These are phyloP conservation scores for Drosophila parthenogenetica DNA, from an alignment of 2,888 invertebrate genomes.

Conservation along the genomic window DNA sequence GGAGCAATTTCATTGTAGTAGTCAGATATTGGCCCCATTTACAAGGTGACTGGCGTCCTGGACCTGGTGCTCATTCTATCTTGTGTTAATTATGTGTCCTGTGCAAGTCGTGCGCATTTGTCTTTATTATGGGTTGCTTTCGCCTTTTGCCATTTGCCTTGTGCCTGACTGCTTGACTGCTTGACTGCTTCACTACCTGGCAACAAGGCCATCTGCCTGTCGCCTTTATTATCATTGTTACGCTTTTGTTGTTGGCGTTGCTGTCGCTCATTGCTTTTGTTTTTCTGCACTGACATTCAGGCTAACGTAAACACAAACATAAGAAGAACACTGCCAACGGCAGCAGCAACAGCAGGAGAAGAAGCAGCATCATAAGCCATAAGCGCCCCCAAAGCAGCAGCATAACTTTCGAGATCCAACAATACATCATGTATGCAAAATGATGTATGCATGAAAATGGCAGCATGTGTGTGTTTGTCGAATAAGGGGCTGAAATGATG, in stretches of 20 bases:
- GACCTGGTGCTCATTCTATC: conserved; percentile 3
- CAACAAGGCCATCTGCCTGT: conserved; percentile 74
- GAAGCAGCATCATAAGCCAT: conserved; percentile 44
- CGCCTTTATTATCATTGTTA: conserved; percentile 75
- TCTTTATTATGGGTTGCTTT: conserved; percentile 68
- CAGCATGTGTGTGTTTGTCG: conserved; percentile 1
- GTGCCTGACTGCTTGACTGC: conserved; percentile 1
- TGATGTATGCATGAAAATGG: conserved; percentile 79
- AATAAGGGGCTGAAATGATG: conserved; percentile 8
- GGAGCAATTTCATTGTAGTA: conserved; percentile 31
- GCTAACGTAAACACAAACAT: conserved; percentile 25
- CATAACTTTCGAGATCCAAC: conserved; percentile 57
- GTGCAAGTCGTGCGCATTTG: conserved; percentile 76
- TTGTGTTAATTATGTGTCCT: conserved; percentile 75
- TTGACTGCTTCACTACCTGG: conserved; percentile 54
- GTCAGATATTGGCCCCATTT: conserved; percentile 31
- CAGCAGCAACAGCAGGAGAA: conserved; percentile 24
- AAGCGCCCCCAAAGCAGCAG: conserved; percentile 35
- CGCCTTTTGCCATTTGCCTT: conserved; percentile 25
- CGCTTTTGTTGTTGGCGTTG: conserved; percentile 47
- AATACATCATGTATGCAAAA: conserved; percentile 79
- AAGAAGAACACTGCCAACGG: conserved; percentile 25
- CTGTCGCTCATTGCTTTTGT: conserved; percentile 60
- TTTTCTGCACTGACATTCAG: conserved; percentile 76
- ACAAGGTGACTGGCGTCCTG: conserved; percentile 2